phyloP scores from a whole-genome alignment of 2,797 vertebrate species.

The Hirundo rustica region DNA sequence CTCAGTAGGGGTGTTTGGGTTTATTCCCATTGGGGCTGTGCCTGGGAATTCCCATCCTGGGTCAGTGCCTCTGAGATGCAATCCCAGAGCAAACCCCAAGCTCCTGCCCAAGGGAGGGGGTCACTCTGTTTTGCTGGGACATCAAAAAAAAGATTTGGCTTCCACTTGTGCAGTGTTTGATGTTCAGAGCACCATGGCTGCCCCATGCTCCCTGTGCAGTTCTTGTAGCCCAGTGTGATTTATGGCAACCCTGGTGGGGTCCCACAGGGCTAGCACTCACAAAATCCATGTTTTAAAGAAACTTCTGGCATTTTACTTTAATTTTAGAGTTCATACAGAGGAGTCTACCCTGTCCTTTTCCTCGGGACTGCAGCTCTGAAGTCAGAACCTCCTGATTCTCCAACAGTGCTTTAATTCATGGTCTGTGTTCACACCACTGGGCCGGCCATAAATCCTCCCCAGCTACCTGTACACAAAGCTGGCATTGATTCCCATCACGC shows the following conservation, averaged over 20 bases:
- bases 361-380: neutral
- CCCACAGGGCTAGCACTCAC: neutral
- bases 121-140: neutral
- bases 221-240: neutral
- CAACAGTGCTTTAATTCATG: constrained; percentile 43
- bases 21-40: neutral
- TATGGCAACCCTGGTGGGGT: neutral
- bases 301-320: neutral
- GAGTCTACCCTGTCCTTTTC: neutral
- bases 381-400: neutral
- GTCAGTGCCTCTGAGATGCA: neutral
- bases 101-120: neutral
- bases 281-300: neutral
- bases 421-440: neutral
- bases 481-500: constrained; percentile 10
- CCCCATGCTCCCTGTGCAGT: fast-evolving
- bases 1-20: neutral
- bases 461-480: constrained; percentile 43
- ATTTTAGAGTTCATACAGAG: neutral
- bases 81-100: neutral
- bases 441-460: constrained; percentile 28
- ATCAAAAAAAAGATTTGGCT: neutral
- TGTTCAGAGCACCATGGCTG: fast-evolving
- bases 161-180: neutral
- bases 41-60: neutral